Evolutionary conservation across 2,797 vertebrate genomes (phyloP), one percentile per base, ranked within the genome.

Genomic region (Sebastes taczanowskii): DNA sequence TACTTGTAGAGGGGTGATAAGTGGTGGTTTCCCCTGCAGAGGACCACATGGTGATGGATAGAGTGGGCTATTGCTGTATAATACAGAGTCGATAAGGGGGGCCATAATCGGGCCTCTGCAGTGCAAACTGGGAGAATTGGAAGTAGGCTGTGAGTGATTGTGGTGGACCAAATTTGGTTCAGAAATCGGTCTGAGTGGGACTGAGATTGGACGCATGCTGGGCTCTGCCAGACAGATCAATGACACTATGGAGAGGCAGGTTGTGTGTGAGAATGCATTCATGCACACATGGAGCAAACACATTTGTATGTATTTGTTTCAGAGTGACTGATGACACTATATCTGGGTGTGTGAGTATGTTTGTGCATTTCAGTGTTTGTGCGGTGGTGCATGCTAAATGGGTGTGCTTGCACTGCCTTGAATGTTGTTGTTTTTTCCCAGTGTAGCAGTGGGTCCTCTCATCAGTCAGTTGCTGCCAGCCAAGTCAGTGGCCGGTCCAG

Each of bases 401-500:
- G 16, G n/a, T 56, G 23, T 58, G 18, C 20, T 30, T 55, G 66
- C 14, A 49, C 27, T 78, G 46, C 68, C 64, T 75, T 81, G 27
- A 61, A 81, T 85, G 60, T 77, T 81, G 73, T 86, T 87, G 83
- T 86, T 86, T 87, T 83, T 78, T 29, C 67, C 62, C 58, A 59
- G n/a, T 78, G 75, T 75, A 49, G 72, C 74, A 78, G 38, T 35
- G 63, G 73, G 59, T 62, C 52, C 6, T 5, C 69, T 83, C 85
- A 91, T 90, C 84, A 87, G 87, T 93, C 86, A 86, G 74, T 49
- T 0, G 18, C 68, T 78, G 81, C 79, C 75, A 88, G 62, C 56
- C 32, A 62, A 89, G 78, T 76, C 71, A 29, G 75, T 82, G 74
- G 77, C 80, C 18, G 52, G 75, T 85, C 56, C 66, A 76, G 87